phyloP scores from a whole-genome alignment of 2,888 invertebrate species.

The Idaea biselata region DNA sequence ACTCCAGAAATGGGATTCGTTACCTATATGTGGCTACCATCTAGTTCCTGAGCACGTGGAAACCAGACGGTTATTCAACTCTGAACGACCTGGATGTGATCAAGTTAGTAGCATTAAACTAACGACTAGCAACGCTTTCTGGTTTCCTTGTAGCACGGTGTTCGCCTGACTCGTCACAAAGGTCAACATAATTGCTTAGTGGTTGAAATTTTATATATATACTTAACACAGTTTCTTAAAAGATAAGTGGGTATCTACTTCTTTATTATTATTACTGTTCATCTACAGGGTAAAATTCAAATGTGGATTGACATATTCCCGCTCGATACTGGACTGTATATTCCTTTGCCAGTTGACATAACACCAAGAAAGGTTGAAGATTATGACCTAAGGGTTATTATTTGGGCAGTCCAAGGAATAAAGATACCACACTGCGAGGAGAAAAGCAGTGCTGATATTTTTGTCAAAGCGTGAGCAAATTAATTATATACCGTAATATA shows the following conservation, averaged over 20 bases:
- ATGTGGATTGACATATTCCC: conserved; percentile 94
- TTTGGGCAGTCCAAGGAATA: conserved; percentile 83
- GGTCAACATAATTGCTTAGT: too few relatives aligned
- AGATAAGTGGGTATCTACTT: not conserved
- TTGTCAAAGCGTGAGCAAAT: conserved; percentile 84
- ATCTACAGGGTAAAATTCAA: conserved; percentile 89
- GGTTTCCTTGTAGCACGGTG: not conserved
- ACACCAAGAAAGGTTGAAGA: conserved; percentile 84
- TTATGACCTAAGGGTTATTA: conserved; percentile 85
- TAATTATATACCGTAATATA: too few relatives aligned
- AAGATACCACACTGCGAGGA: conserved; percentile 82
- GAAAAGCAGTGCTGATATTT: conserved; percentile 89
- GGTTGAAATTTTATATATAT: too few relatives aligned
- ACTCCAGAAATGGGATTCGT: conserved; percentile 86
- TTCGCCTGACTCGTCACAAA: too few relatives aligned
- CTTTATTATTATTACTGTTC: not conserved
- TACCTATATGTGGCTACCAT: conserved; percentile 88
- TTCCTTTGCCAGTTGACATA: conserved; percentile 89
- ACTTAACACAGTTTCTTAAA: too few relatives aligned
- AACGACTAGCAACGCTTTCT: not conserved
- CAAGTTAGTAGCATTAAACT: conserved; percentile 35
- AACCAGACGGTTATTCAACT: conserved; percentile 88
- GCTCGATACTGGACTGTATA: conserved; percentile 75
- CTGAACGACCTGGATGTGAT: conserved; percentile 83
- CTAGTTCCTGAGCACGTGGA: conserved; percentile 96